These are phyloP conservation scores for Poecilia wingei DNA, from an alignment of 2,797 vertebrate species.

Conservation along the genomic window DNA sequence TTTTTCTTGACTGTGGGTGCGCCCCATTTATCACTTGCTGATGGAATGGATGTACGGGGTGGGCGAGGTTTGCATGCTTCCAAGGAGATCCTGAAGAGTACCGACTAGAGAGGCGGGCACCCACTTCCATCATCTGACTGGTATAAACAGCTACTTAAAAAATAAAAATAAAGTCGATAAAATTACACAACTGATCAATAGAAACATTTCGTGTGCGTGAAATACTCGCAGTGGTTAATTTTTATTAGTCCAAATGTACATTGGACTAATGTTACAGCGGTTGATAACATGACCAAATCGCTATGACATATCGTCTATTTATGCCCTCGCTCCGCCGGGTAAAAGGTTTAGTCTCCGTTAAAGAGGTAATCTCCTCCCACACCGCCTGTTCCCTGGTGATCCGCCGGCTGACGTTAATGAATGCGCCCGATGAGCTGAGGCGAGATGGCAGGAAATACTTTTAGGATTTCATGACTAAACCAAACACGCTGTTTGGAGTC, in stretches of 20 bases:
- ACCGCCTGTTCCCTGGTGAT: neutral
- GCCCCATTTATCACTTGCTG: neutral
- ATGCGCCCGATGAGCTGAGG: neutral
- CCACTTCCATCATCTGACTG: neutral
- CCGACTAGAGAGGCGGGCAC: neutral
- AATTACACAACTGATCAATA: neutral
- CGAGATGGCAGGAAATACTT: neutral
- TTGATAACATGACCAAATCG: neutral
- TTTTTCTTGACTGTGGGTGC: neutral
- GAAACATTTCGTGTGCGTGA: neutral
- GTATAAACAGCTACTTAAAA: neutral
- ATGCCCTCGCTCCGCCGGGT: neutral
- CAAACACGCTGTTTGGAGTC: neutral
- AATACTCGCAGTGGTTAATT: neutral
- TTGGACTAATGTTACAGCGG: neutral
- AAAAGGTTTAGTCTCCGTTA: neutral
- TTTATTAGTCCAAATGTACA: neutral
- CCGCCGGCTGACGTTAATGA: neutral
- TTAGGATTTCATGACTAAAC: neutral
- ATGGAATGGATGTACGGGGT: neutral
- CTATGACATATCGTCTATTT: neutral
- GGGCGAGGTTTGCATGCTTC: neutral
- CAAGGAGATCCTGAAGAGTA: neutral
- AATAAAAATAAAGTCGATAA: neutral
- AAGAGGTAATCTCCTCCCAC: neutral